Evolutionary conservation across 2,113 vertebrate genomes (phyloP).

Genomic region (Scatophagus argus): DNA sequence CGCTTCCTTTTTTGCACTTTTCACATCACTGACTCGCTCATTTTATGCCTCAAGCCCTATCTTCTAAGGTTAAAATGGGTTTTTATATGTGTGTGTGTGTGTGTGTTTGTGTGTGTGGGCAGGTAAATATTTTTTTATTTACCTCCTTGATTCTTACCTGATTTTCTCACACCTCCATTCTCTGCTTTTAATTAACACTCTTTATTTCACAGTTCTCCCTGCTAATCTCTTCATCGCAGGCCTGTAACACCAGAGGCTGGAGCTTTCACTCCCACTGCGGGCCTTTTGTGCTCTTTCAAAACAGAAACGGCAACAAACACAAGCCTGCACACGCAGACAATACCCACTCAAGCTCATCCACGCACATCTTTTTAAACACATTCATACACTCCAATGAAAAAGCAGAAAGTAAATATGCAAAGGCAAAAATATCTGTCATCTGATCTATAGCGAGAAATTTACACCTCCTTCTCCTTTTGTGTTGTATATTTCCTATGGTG

Average conservation of each 20-base stretch:
- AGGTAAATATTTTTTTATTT: slow-evolving; percentile 71
- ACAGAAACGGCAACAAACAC: slow-evolving; percentile 61
- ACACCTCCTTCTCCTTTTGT: slow-evolving; percentile 28
- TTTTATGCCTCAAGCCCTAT: slow-evolving; percentile 68
- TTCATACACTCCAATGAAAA: slow-evolving; percentile 58
- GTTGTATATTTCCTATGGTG: slow-evolving; percentile 36
- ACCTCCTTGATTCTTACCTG: slow-evolving; percentile 69
- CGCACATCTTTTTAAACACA: slow-evolving; percentile 48
- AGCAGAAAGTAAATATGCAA: slow-evolving; percentile 47
- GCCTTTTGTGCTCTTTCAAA: slow-evolving; percentile 68
- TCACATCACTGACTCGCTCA: slow-evolving; percentile 76
- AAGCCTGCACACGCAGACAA: slow-evolving; percentile 37
- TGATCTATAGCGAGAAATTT: slow-evolving; percentile 49
- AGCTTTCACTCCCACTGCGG: slow-evolving; percentile 66
- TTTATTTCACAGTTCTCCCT: slow-evolving; percentile 68
- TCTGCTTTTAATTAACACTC: slow-evolving; percentile 79
- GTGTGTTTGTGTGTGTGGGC: slow-evolving; percentile 42
- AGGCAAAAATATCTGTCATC: slow-evolving; percentile 54
- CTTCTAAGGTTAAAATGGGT: slow-evolving; percentile 66
- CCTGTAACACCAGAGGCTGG: slow-evolving; percentile 63
- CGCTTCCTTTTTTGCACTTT: slow-evolving; percentile 70
- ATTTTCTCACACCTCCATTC: slow-evolving; percentile 76
- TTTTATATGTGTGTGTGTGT: slow-evolving; percentile 32
- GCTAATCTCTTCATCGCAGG: slow-evolving; percentile 76
- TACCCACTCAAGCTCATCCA: slow-evolving; percentile 44